phyloP scores from a whole-genome alignment of 2,888 invertebrate species.

The Calameuta idolon region DNA sequence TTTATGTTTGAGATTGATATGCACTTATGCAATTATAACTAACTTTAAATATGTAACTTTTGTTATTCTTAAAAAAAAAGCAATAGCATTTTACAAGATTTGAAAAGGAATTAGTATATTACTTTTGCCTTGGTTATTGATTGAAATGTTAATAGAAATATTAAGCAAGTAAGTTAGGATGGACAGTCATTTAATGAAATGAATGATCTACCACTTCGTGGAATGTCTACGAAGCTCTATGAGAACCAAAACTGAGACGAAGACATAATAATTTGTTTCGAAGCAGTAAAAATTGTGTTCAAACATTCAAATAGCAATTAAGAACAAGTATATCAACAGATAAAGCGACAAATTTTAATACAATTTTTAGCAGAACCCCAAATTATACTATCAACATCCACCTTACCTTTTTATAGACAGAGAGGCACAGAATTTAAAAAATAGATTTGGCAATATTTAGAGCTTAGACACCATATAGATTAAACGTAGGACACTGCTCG shows the following conservation, averaged over 20 bases:
- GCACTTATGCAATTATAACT: not conserved
- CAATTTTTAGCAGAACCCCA: not conserved
- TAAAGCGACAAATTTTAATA: not conserved
- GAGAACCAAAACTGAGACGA: not conserved
- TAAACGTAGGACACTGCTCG: not conserved
- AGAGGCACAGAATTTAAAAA: slow-evolving; percentile 3
- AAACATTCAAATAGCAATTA: not conserved
- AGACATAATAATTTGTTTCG: not conserved
- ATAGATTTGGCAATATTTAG: not conserved
- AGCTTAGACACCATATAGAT: not conserved
- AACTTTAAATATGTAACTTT: not conserved
- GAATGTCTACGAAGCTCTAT: not conserved
- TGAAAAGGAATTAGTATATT: not conserved
- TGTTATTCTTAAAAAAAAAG: not conserved
- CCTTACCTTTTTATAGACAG: slow-evolving; percentile 35
- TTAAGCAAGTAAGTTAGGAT: not conserved
- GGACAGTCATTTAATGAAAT: not conserved
- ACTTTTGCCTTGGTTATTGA: not conserved
- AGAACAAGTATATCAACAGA: not conserved
- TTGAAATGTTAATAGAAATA: not conserved
- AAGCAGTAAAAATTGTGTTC: not conserved
- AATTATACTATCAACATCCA: slow-evolving; percentile 30
- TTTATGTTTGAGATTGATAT: not conserved
- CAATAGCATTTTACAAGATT: not conserved
- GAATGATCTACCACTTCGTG: not conserved